These are phyloP conservation scores for Pogonomyrmex barbatus DNA, from an alignment of 1,140 invertebrate genomes.

Conservation along the genomic window DNA sequence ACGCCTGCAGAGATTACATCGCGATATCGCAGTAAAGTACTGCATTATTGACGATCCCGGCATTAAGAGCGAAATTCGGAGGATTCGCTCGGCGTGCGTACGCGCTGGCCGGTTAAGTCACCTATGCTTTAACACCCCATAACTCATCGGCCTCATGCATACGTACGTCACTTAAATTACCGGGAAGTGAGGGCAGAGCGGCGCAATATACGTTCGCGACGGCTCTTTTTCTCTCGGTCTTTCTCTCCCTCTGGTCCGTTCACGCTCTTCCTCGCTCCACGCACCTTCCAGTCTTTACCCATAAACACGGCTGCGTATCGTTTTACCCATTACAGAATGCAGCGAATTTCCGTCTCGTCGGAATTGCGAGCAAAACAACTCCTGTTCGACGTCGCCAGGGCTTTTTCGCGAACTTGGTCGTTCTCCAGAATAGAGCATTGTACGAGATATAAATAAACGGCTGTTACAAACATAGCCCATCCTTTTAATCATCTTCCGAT, in stretches of 20 bases:
- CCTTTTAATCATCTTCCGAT: not conserved
- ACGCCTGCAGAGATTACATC: slow-evolving; percentile 56
- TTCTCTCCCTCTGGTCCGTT: slow-evolving; percentile 2
- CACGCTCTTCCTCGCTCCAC: slow-evolving; percentile 22
- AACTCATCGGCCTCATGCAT: slow-evolving; percentile 79
- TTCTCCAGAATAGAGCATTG: not conserved
- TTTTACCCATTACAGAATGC: slow-evolving; percentile 69
- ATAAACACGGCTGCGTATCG: slow-evolving; percentile 65
- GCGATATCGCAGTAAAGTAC: slow-evolving; percentile 63
- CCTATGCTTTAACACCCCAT: slow-evolving; percentile 82
- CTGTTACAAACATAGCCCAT: not conserved
- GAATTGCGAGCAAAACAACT: slow-evolving; percentile 57
- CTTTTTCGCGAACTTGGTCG: slow-evolving; percentile 54
- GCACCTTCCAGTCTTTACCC: slow-evolving; percentile 55
- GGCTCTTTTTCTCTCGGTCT: slow-evolving; percentile 37
- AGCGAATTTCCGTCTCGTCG: slow-evolving; percentile 65
- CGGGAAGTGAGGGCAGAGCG: slow-evolving; percentile 69
- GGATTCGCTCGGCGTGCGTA: slow-evolving; percentile 66
- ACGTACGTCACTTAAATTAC: slow-evolving; percentile 75
- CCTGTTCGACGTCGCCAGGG: slow-evolving; percentile 21
- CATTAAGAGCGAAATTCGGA: slow-evolving; percentile 66
- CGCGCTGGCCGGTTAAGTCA: slow-evolving; percentile 76
- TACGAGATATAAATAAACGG: not conserved
- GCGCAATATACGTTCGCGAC: slow-evolving; percentile 57
- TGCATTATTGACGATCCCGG: slow-evolving; percentile 61